Evolutionary conservation across 2,888 invertebrate genomes (phyloP), one percentile per base, ranked within the genome.

Genomic region (Drosophila mimica): DNA sequence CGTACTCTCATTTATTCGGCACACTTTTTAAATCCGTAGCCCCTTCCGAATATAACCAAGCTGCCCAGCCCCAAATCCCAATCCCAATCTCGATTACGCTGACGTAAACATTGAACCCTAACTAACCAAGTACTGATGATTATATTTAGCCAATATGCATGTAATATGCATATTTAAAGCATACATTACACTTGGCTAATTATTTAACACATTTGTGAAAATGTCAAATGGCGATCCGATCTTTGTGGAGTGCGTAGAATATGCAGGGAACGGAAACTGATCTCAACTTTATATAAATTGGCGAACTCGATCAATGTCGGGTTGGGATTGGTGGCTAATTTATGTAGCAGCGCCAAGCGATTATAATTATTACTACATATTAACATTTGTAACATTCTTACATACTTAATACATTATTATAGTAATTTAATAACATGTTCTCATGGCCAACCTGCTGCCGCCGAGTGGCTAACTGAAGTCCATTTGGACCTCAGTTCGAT

Each of bases 361-460:
- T 89, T 82, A 89, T 88, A 89, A 89, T 90, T 90, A 89, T 87
- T 87, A 90, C 74, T 90, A 90, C 79, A 79, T 82, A 91, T 90
- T 91, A 90, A 85, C 89, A 90, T 91, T 91, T 82, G 82, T 91
- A 82, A 82, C 89, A 91, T 90, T 91, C 91, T 90, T 91, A 91
- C 87, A 88, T 79, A 89, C 83, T 82, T 88, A 82, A 90, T 85
- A 90, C 91, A 85, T 81, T 89, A 88, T 88, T 89, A 85, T 75
- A 88, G 88, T 84, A 90, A 90, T 88, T 91, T 91, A 90, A 91
- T 90, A 92, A 92, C 92, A 92, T 90, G 92, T 92, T 91, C 90
- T 91, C 92, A 92, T 88, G 91, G 91, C 85, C 92, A 92, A 92
- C 90, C 81, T 91, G 92, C 82, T 91, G 25, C 25, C 25, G 51